These are phyloP conservation scores for Xiphias gladius DNA, from an alignment of 2,113 vertebrate species.

Conservation along the genomic window DNA sequence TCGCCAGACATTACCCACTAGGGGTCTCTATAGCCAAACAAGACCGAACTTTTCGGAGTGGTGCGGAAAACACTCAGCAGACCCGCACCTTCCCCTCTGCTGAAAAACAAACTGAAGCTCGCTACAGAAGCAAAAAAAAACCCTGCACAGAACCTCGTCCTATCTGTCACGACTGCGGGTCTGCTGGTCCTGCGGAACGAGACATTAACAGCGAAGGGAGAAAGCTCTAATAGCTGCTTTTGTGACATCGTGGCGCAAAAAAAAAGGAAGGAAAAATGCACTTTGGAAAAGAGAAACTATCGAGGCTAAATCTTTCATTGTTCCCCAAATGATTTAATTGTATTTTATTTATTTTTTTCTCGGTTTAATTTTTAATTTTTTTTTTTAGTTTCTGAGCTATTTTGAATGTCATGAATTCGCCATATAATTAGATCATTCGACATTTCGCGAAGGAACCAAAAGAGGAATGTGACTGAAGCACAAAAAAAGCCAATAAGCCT, in stretches of 20 bases:
- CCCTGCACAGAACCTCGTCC: slow-evolving; percentile 59
- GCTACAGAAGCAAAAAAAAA: slow-evolving; percentile 56
- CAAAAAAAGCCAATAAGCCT: neutral
- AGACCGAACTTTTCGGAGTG: slow-evolving; percentile 54
- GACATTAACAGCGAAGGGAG: slow-evolving; percentile 34
- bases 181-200: slow-evolving; percentile 52
- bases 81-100: slow-evolving; percentile 67
- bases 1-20: slow-evolving; percentile 76
- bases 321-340: neutral
- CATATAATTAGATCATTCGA: neutral
- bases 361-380: accelerated
- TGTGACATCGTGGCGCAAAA: neutral
- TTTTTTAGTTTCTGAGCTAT: neutral
- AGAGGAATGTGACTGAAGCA: neutral
- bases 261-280: neutral
- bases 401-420: neutral
- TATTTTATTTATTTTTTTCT: neutral
- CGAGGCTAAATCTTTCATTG: neutral
- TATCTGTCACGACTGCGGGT: slow-evolving; percentile 57
- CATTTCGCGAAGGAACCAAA: neutral
- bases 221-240: neutral
- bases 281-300: neutral
- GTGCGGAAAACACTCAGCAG: slow-evolving; percentile 64
- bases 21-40: slow-evolving; percentile 83
- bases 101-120: slow-evolving; percentile 69